These are phyloP conservation scores for Dendrocopos noguchii DNA, from an alignment of 2,113 vertebrate genomes.

Conservation along the genomic window DNA sequence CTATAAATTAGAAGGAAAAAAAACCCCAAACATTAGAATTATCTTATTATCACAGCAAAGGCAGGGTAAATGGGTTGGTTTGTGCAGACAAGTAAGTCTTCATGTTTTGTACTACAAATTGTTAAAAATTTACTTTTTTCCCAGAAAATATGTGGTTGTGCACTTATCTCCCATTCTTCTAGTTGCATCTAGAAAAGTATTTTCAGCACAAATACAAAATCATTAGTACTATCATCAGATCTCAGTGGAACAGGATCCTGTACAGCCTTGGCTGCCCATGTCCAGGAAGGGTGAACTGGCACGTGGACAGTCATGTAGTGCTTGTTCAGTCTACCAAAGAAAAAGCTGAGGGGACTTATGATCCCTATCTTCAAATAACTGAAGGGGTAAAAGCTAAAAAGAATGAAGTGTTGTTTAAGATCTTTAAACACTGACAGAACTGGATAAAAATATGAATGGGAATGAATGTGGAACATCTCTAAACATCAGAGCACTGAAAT, in stretches of 20 bases:
- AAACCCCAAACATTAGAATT: neutral
- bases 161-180: neutral
- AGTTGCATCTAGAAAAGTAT: neutral
- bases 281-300: neutral
- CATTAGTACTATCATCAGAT: neutral
- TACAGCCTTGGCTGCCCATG: neutral
- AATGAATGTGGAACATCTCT: neutral
- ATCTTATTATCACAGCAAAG: neutral
- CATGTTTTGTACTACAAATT: neutral
- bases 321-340: neutral
- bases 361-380: neutral
- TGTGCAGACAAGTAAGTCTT: neutral
- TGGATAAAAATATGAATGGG: neutral
- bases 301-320: neutral
- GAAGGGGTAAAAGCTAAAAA: neutral
- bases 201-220: neutral
- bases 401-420: neutral
- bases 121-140: neutral
- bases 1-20: neutral
- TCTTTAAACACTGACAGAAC: neutral
- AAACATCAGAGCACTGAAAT: neutral
- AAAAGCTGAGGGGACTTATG: neutral
- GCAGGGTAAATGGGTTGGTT: neutral
- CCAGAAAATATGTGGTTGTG: neutral
- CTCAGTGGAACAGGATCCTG: neutral